Evolutionary conservation across 2,113 vertebrate genomes (phyloP).

Genomic region (Xyrauchen texanus): DNA sequence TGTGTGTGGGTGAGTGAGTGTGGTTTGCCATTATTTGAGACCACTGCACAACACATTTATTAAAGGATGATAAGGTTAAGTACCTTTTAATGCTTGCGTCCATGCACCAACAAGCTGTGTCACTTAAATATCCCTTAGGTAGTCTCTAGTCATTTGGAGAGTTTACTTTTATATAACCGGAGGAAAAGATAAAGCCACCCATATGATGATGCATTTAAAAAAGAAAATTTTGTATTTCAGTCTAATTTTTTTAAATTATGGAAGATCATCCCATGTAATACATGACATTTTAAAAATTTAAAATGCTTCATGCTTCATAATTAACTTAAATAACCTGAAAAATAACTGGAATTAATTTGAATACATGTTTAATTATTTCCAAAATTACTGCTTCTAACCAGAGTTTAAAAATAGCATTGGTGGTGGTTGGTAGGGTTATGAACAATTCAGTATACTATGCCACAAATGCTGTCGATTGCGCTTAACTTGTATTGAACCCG

Average conservation of each 20-base stretch:
- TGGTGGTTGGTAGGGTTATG: too few species aligned
- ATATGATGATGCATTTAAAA: not conserved
- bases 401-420: too few species aligned
- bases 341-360: not conserved
- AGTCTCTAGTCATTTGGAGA: not conserved
- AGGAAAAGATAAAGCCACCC: conserved; percentile 4
- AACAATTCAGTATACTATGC: too few species aligned
- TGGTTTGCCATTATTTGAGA: not conserved
- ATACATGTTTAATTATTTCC: too few species aligned
- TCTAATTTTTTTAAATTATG: not conserved
- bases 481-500: too few species aligned
- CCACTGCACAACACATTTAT: not conserved
- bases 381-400: too few species aligned
- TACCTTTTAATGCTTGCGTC: conserved; percentile 21
- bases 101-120: conserved; percentile 20
- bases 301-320: not conserved
- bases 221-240: not conserved
- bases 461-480: too few species aligned
- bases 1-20: conserved; percentile 1
- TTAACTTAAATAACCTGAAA: not conserved
- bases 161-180: conserved; percentile 3
- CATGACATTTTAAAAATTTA: conserved; percentile 1
- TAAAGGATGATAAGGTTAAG: conserved; percentile 39
- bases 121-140: conserved; percentile 35
- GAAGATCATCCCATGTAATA: not conserved